These are phyloP conservation scores for Gallinago undulata DNA, from an alignment of 2,113 vertebrate genomes.

Conservation along the genomic window DNA sequence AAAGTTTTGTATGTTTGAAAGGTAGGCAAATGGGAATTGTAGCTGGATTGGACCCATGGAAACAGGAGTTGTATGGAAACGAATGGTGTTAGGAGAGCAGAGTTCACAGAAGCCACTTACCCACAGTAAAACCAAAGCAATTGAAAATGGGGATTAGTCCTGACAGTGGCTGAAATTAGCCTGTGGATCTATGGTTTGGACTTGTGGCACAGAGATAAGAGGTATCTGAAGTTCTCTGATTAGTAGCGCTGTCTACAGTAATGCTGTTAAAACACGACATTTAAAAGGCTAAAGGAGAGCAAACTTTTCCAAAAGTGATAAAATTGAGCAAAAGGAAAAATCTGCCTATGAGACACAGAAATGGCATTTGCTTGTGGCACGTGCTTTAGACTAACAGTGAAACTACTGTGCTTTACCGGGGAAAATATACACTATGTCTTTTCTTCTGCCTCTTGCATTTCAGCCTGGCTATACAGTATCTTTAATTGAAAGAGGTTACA, in stretches of 20 bases:
- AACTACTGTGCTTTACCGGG: background rate
- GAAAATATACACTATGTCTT: background rate
- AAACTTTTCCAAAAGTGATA: conserved; percentile 1
- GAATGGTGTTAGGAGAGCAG: background rate
- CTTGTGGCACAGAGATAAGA: background rate
- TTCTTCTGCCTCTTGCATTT: background rate
- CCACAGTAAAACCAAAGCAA: background rate
- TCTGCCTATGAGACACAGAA: background rate
- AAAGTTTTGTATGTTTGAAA: background rate
- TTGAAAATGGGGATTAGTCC: background rate
- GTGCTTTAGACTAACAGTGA: background rate
- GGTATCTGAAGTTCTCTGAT: background rate
- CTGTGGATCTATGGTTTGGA: background rate
- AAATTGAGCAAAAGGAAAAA: background rate
- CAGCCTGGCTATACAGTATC: background rate
- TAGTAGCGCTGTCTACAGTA: background rate
- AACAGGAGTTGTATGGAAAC: background rate
- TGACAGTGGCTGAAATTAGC: background rate
- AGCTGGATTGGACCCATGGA: background rate
- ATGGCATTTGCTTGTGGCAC: background rate
- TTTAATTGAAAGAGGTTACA: background rate
- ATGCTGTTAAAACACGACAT: background rate
- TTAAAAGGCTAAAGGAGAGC: background rate
- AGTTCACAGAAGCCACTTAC: background rate
- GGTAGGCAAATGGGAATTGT: background rate